These are phyloP conservation scores for Psilopsiagon aurifrons DNA, from an alignment of 2,113 vertebrate genomes.

Conservation along the genomic window DNA sequence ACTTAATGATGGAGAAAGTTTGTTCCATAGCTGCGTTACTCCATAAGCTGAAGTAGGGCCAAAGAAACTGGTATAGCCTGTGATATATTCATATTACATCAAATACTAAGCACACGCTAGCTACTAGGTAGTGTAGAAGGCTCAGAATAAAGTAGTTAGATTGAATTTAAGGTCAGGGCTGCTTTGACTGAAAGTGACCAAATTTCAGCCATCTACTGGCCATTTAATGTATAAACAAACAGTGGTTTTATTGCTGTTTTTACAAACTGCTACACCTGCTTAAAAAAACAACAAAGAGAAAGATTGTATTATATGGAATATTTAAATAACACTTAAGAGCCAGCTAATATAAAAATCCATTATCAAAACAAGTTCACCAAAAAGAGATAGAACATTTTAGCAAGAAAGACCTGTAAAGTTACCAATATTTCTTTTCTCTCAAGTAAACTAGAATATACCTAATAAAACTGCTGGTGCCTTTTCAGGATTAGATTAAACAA, in stretches of 20 bases:
- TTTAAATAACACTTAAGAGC: not conserved
- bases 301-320: not conserved
- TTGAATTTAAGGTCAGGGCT: not conserved
- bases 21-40: not conserved
- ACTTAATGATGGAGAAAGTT: not conserved
- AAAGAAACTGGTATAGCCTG: not conserved
- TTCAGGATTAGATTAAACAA: not conserved
- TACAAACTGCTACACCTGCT: not conserved
- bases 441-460: not conserved
- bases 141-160: not conserved
- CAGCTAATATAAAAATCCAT: not conserved
- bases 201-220: not conserved
- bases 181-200: not conserved
- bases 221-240: not conserved
- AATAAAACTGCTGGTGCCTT: not conserved
- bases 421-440: not conserved
- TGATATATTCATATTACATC: not conserved
- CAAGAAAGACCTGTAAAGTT: not conserved
- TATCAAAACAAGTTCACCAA: not conserved
- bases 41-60: not conserved
- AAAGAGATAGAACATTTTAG: not conserved
- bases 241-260: not conserved
- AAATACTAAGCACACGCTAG: not conserved
- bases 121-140: not conserved
- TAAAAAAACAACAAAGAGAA: not conserved